phyloP scores from a whole-genome alignment of 2,797 vertebrate genomes.

The Cuniculus paca region DNA sequence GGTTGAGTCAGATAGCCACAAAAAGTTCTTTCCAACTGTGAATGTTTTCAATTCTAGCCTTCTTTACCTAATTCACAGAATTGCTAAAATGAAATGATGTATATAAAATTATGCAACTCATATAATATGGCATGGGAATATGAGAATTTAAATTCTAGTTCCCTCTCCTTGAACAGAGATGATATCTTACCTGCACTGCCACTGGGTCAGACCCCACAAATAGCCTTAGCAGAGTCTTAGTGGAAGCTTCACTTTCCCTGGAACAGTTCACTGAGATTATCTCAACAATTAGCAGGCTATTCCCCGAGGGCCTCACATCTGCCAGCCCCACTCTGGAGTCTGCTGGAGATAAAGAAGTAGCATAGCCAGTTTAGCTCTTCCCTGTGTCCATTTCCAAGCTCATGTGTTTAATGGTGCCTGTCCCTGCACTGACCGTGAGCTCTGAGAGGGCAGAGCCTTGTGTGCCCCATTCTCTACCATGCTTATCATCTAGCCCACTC shows the following conservation, averaged over 20 bases:
- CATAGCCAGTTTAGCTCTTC: neutral
- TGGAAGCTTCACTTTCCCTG: neutral
- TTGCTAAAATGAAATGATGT: neutral
- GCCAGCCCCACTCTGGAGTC: neutral
- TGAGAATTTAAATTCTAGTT: neutral
- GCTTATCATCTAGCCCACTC: neutral
- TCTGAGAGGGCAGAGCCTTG: neutral
- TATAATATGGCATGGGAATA: neutral
- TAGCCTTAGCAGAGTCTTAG: neutral
- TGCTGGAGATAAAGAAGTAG: neutral
- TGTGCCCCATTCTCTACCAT: neutral
- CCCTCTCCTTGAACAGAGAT: neutral
- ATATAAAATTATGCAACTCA: neutral
- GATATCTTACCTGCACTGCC: neutral
- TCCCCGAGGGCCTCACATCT: neutral
- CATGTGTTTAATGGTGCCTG: neutral
- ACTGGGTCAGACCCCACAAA: neutral
- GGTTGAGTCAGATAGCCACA: neutral
- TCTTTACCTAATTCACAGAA: neutral
- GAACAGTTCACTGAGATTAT: neutral
- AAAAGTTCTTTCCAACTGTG: neutral
- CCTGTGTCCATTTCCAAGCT: neutral
- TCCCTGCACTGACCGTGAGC: too few relatives aligned
- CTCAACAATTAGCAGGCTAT: neutral
- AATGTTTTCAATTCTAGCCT: neutral